These are phyloP conservation scores for Cecidostiba fungosa DNA, from an alignment of 2,888 invertebrate genomes.

Conservation along the genomic window DNA sequence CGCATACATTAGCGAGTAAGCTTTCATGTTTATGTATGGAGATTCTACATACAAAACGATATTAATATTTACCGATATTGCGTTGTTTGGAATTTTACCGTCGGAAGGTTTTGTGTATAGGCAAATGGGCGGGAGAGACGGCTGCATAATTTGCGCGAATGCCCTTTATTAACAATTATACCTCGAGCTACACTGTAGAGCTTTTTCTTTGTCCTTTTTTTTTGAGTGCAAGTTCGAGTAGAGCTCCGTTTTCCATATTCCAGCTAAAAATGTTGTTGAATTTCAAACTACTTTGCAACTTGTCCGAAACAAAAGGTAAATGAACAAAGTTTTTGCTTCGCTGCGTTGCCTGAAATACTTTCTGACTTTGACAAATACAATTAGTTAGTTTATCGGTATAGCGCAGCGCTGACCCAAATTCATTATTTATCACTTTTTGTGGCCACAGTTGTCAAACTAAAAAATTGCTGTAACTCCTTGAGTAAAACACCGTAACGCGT, in stretches of 20 bases:
- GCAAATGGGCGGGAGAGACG: not conserved
- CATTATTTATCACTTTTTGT: not conserved
- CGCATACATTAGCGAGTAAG: constrained; percentile 10
- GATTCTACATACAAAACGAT: constrained; percentile 19
- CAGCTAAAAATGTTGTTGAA: not conserved
- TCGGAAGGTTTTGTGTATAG: not conserved
- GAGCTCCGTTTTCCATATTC: not conserved
- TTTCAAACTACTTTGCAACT: constrained; percentile 5
- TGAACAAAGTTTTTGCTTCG: not conserved
- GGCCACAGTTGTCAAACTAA: not conserved
- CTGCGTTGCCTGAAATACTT: not conserved
- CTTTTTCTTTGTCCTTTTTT: not conserved
- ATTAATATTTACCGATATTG: not conserved
- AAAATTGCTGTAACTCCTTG: too few relatives aligned
- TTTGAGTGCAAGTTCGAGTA: not conserved
- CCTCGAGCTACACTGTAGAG: not conserved
- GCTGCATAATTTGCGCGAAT: not conserved
- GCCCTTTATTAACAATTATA: not conserved
- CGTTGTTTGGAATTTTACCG: not conserved
- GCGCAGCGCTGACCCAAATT: not conserved
- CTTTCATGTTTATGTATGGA: constrained; percentile 8
- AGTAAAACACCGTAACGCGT: too few relatives aligned
- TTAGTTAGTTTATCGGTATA: not conserved
- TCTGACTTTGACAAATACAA: constrained; percentile 3
- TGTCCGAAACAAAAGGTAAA: not conserved